phyloP scores from a whole-genome alignment of 2,888 invertebrate genomes.

The Drosophila peninsularis region DNA sequence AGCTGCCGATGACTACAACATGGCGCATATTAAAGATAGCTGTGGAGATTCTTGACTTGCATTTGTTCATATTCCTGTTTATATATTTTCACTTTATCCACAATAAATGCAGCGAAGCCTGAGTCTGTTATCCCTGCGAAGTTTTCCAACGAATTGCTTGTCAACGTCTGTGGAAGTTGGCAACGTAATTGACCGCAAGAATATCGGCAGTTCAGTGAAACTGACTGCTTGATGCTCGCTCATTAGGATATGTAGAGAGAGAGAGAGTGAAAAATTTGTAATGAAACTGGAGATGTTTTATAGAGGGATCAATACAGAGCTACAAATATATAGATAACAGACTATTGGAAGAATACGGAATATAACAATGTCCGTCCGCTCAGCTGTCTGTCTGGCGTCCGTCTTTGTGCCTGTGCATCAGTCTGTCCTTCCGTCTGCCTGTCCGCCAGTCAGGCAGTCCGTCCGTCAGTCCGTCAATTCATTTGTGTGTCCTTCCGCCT shows the following conservation, averaged over 20 bases:
- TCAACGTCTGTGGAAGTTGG: not conserved
- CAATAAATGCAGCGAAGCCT: not conserved
- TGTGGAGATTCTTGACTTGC: not conserved
- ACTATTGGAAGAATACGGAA: not conserved
- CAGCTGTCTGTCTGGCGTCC: not conserved
- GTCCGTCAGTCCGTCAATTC: not conserved
- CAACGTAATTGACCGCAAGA: not conserved
- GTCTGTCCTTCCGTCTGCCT: not conserved
- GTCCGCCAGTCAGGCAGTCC: not conserved
- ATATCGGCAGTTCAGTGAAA: not conserved
- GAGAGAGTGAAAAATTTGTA: too few species aligned
- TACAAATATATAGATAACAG: not conserved
- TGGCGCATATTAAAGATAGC: not conserved
- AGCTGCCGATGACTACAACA: constrained; percentile 18
- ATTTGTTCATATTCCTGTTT: not conserved
- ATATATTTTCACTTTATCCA: not conserved
- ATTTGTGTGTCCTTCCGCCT: not conserved
- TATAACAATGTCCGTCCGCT: not conserved
- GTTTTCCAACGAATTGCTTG: not conserved
- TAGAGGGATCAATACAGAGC: too few species aligned
- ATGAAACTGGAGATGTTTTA: too few species aligned
- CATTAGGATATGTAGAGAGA: too few species aligned
- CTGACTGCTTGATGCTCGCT: not conserved
- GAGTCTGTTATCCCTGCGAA: not conserved
- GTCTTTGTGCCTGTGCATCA: too few species aligned